Evolutionary conservation across 2,888 invertebrate species (phyloP), one percentile per base, ranked within the genome.

Genomic region (Itoplectis maculator): DNA sequence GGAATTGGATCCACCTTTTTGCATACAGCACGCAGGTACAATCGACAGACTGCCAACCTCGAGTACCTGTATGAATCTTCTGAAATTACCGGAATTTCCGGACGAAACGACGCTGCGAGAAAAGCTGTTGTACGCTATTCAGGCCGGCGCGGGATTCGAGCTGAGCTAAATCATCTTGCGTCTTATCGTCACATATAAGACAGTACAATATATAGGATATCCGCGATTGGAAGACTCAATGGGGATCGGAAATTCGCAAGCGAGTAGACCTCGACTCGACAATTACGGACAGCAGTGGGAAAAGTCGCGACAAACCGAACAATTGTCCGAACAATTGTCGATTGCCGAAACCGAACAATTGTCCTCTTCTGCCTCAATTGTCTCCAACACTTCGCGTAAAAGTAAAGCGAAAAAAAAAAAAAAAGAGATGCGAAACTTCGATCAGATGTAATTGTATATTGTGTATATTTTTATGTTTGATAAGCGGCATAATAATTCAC

Each of bases 31-130:
- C 82, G 98, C 97, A 76, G 99, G 98, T 11, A 95, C 95, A 65
- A 96, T 97, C 86, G 97, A 98, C 92, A 95, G 99, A 13, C 95
- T 99, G 90, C 99, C 99, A 0, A 98, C 99, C 11, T 98, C 99
- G 8, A 98, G 98, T 93, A 99, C 99, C 4, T 99, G 99, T 92
- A 98, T 99, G 96, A 99, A 99, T 94, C 95, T 99, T 84, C 94
- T 99, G 82, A 99, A 99, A 94, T 94, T 99, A 87, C 99, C 99
- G 0, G 97, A 98, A 90, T 98, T 98, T 92, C 94, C 95, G 84
- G 96, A 96, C 66, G 96, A 97, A 88, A 95, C 95, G 76, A 94
- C 95, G 75, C 94, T 99, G 89, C 95, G 95, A 49, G 96, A 96
- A 88, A 98, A 98, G 92, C 94, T 99, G 77, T 93, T 98, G 9